Base-by-base conservation (phyloP, 2,888 invertebrate genomes). In the Rhaphigaster nebulosa region DNA sequence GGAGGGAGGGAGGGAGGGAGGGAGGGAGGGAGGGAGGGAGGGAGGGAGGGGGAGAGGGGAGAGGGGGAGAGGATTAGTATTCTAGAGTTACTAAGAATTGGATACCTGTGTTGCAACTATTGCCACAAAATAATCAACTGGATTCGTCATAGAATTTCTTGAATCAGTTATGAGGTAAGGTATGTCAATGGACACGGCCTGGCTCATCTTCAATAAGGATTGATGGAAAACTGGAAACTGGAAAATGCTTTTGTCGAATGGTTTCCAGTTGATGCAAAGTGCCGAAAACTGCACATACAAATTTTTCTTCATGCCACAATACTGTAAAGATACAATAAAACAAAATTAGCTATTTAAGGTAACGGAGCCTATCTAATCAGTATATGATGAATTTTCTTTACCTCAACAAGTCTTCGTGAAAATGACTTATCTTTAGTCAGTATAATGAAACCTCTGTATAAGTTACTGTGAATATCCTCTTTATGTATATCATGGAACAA, bases 231-330 rank as follows among this genome's bases (percentile, higher is more conserved):
- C 87, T 20, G 91, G 91, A 87, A 91, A 45, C 26, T 91, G 65
- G 20, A 91, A 91, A 54, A 91, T 41, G n/a, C 91, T 91, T 45
- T 54, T 84, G 87, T 91, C 91, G 54, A 91, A 87, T 29, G 90
- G 87, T n/a, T 84, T 94, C 98, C 98, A 98, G 93, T 98, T 97
- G 0, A 97, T 96, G 1, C 98, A 97, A 97, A 98, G 97, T 56
- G 98, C 98, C 90, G 98, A 97, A 94, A 98, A 98, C 80, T 98
- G 96, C 94, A 97, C 98, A 95, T 98, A 98, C 1, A 98, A 94
- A 2, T 98, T 97, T 0, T 96, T 95, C 90, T 95, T 95, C 0
- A 95, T 94, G 0, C 96, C 96, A 0, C 95, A 94, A 93, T 90
- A 38, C 90, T 90, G 80, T 38, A 87, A 95, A 95, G 93, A 96